Conservation (phyloP, 2,888 invertebrate species). For the Chrysolina americana region DNA sequence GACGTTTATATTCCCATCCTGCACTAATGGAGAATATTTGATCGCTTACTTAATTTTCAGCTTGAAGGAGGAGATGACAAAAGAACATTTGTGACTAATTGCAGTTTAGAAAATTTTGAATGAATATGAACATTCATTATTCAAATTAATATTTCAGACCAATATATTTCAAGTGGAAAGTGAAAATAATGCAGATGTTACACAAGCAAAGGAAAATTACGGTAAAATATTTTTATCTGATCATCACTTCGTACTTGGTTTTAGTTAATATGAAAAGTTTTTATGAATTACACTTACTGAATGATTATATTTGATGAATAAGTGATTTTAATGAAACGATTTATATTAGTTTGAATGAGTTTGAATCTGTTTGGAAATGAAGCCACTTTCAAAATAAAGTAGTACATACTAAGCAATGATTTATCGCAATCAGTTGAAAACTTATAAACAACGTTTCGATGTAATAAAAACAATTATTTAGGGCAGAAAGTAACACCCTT, state of each 20-base stretch:
- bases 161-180: not conserved
- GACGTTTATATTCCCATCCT: slow-evolving; percentile 22
- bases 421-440: too few species aligned
- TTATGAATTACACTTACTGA: not conserved
- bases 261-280: not conserved
- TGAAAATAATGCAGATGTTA: slow-evolving; percentile 14
- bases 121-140: slow-evolving; percentile 10
- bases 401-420: too few species aligned
- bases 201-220: not conserved
- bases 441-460: too few species aligned
- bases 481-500: too few species aligned
- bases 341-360: too few species aligned
- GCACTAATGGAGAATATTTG: slow-evolving; percentile 28
- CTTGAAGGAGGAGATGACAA: slow-evolving; percentile 1
- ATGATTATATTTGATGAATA: not conserved
- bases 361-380: too few species aligned
- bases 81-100: slow-evolving; percentile 25
- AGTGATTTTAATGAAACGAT: not conserved
- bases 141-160: not conserved
- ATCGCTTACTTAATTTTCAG: slow-evolving; percentile 16
- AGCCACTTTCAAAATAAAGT: too few species aligned
- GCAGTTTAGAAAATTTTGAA: slow-evolving; percentile 17
- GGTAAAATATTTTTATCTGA: not conserved
- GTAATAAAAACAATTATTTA: too few species aligned
- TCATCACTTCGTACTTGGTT: not conserved